Conservation (phyloP, 2,113 vertebrate genomes). For the Lutjanus erythropterus region DNA sequence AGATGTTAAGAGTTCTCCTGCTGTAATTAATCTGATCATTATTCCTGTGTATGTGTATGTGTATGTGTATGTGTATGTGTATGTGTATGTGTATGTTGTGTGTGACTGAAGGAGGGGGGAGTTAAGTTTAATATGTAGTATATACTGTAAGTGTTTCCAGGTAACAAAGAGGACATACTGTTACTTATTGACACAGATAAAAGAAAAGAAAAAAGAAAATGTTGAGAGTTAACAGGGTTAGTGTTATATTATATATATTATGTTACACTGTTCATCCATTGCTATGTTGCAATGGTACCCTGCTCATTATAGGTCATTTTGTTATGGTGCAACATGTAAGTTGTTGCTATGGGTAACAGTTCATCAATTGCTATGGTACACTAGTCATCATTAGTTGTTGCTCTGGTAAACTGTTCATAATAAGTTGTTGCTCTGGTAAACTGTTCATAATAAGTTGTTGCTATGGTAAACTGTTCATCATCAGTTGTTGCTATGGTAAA, state of each 20-base stretch:
- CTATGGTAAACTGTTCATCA: too few relatives aligned
- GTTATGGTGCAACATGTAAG: too few relatives aligned
- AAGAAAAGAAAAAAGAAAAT: too few relatives aligned
- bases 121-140: not conserved
- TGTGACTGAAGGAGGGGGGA: not conserved
- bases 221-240: too few relatives aligned
- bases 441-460: too few relatives aligned
- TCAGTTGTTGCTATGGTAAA: too few relatives aligned
- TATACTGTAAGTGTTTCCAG: not conserved
- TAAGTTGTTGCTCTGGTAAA: not conserved
- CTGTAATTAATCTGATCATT: slow-evolving; percentile 68
- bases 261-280: not conserved
- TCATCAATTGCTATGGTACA: too few relatives aligned
- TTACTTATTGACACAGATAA: not conserved
- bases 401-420: not conserved
- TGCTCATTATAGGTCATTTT: not conserved
- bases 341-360: too few relatives aligned
- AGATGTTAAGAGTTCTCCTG: slow-evolving; percentile 75
- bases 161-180: not conserved
- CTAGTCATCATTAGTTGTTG: not conserved
- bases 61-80: not conserved
- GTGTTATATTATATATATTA: not conserved
- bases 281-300: too few relatives aligned
- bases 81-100: not conserved
- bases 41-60: not conserved